Percentiles rank a stretch among this genome's conserved stretches.
phyloP scores from a whole-genome alignment of 23 tunicate genomes.

The Diplosoma virens region DNA sequence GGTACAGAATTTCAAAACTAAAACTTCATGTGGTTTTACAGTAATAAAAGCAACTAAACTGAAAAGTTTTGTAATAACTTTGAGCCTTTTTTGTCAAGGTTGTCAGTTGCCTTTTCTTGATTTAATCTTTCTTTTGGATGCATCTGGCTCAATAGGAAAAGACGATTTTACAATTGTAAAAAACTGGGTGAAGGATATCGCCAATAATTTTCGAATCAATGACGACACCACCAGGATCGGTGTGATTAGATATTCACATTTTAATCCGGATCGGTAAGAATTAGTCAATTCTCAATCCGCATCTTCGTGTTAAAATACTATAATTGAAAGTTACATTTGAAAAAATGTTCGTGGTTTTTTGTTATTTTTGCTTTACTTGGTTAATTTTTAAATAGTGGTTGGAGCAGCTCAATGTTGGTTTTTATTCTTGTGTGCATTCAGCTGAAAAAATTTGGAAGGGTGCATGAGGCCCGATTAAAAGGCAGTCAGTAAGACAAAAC shows the following conservation, averaged over 20 bases:
- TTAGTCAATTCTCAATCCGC: not conserved
- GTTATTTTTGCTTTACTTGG: no score
- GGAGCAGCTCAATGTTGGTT: no score
- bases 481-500: no score
- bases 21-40: no score
- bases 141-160: conserved; percentile 53
- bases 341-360: no score
- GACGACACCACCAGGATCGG: conserved; percentile 42
- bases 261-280: conserved; percentile 13
- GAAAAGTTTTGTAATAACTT: no score
- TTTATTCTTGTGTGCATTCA: no score
- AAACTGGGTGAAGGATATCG: conserved; percentile 54
- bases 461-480: no score
- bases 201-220: conserved; percentile 25
- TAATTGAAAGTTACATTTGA: not conserved
- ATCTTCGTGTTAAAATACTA: not conserved
- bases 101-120: conserved; percentile 36
- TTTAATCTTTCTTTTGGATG: conserved; percentile 63
- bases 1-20: no score
- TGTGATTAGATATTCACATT: conserved; percentile 63
- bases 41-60: no score
- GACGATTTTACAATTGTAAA: conserved; percentile 38
- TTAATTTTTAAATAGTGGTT: no score
- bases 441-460: no score
- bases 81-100: conserved; percentile 7